Conservation (phyloP, 2,888 invertebrate species). For the Saturnia japonica region DNA sequence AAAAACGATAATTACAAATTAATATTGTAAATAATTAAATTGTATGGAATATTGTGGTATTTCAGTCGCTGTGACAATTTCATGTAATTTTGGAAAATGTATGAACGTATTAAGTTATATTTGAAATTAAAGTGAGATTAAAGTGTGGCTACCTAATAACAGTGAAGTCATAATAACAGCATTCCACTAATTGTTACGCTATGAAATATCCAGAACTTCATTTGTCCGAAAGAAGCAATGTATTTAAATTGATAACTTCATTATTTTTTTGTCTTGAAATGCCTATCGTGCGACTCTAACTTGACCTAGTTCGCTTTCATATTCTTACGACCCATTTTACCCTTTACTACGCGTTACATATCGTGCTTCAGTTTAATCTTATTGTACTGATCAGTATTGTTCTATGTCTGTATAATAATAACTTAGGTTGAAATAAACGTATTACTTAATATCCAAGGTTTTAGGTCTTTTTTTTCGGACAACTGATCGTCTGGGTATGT, state of each 20-base stretch:
- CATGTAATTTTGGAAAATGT: constrained; percentile 37
- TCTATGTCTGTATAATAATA: constrained; percentile 30
- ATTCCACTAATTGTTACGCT: constrained; percentile 71
- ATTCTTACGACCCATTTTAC: constrained; percentile 64
- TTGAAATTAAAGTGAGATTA: constrained; percentile 45
- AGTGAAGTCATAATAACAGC: constrained; percentile 66
- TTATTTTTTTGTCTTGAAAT: constrained; percentile 49
- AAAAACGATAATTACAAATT: constrained; percentile 46
- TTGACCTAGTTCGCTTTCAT: constrained; percentile 66
- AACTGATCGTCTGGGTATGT: constrained; percentile 68
- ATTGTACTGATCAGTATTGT: constrained; percentile 48
- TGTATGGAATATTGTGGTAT: constrained; percentile 48
- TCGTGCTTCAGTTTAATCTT: constrained; percentile 55
- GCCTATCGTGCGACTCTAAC: constrained; percentile 55
- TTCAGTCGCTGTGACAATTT: constrained; percentile 37
- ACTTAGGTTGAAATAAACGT: constrained; percentile 30
- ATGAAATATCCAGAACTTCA: constrained; percentile 67
- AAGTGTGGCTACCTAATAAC: constrained; percentile 52
- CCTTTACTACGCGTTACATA: constrained; percentile 51
- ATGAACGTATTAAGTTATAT: constrained; percentile 43
- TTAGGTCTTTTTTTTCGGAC: constrained; percentile 60
- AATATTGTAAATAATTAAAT: constrained; percentile 50
- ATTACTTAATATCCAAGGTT: constrained; percentile 26
- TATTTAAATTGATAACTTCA: constrained; percentile 28
- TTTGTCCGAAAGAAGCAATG: constrained; percentile 68